Base-by-base conservation (phyloP, 2,113 vertebrate genomes). In the Zonotrichia leucophrys region DNA sequence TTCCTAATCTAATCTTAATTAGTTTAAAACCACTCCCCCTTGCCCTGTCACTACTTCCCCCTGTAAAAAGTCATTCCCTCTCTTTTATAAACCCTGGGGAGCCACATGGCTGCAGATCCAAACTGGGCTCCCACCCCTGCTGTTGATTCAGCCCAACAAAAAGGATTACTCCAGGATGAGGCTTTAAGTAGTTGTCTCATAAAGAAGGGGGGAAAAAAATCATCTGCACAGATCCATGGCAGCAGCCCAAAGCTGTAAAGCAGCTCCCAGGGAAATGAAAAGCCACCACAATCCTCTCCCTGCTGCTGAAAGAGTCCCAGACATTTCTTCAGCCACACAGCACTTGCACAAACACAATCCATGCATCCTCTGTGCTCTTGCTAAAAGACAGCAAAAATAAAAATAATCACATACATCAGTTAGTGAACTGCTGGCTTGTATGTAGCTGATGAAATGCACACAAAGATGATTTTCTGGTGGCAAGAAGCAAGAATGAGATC, bases 401-500 rank as follows among this genome's bases (percentile, higher is more conserved):
- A 83, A 93, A 78, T 72, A 80, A 83, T 52, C 67, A 46, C 80
- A 49, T 15, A 74, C 85, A 90, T 75, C 39, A 60, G 78, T 76
- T 72, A 83, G 58, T 50, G 42, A 90, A 86, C 44, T 69, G 47
- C 72, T 66, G 79, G 63, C 15, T 86, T 64, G 33, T 49, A 52
- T 20, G 50, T 39, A 85, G 89, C 83, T 88, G 86, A 92, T 80
- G 83, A 94, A 94, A 93, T 1, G 5, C 68, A 72, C n/a, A 80
- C 30, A 76, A 23, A 75, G 60, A 82, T 62, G 78, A 84, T 82
- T 85, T 91, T 74, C 70, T 74, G 87, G 81, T 70, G 20, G 44
- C 60, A 96, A 86, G n/a, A 83, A 86, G 47, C 37, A 73, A 83
- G 89, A 92, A 95, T 80, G 73, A 96, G 93, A 92, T 89, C 76